Evolutionary conservation across 2,797 vertebrate genomes (phyloP).

Genomic region (Acipenser oxyrinchus): DNA sequence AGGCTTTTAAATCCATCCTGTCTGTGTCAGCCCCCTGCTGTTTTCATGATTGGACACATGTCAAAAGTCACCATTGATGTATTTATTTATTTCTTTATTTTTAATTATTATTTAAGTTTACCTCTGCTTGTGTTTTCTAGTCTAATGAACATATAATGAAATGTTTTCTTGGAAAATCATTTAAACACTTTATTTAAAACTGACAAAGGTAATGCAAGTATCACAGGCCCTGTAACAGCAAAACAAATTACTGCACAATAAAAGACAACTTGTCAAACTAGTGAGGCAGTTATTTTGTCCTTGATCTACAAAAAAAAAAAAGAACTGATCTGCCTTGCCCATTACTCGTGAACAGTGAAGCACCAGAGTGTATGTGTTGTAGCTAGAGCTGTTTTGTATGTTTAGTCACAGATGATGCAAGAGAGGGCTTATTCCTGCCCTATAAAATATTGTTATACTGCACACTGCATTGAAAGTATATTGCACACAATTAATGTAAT

Average conservation of each 20-base stretch:
- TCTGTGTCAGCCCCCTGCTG: conserved; percentile 74
- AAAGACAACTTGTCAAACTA: conserved; percentile 39
- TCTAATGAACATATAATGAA: no score
- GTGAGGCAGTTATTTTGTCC: conserved; percentile 52
- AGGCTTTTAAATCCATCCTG: conserved; percentile 58
- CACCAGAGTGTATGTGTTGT: conserved; percentile 35
- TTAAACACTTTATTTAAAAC: conserved; percentile 35
- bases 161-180: conserved; percentile 35
- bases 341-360: conserved; percentile 41
- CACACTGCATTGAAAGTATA: conserved; percentile 47
- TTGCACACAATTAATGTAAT: conserved; percentile 86
- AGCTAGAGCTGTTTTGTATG: conserved; percentile 31
- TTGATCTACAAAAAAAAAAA: conserved; percentile 44
- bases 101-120: no score
- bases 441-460: conserved; percentile 15
- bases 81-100: conserved; percentile 38
- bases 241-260: conserved; percentile 42
- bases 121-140: no score
- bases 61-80: conserved; percentile 55
- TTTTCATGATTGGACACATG: conserved; percentile 64
- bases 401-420: conserved; percentile 21
- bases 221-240: conserved; percentile 23
- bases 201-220: conserved; percentile 25
- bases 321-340: conserved; percentile 35
- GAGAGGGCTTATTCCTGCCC: conserved; percentile 3